Percentiles rank a stretch among this genome's conserved stretches.
phyloP scores from a whole-genome alignment of 53 echinoderm and acorn worm genomes.

The Echinometra lucunter region DNA sequence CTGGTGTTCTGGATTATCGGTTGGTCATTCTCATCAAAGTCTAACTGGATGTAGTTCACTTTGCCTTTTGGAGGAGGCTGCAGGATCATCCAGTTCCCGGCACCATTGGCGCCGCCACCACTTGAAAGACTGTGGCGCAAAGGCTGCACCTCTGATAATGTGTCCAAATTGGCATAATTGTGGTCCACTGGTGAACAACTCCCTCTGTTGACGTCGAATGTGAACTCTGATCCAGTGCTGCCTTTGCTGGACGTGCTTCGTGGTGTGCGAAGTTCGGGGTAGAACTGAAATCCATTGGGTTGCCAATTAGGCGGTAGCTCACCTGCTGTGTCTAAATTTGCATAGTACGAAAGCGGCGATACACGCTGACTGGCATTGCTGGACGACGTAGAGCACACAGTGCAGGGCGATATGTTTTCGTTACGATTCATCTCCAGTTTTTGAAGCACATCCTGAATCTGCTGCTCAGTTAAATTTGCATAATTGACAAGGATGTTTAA shows the following conservation, averaged over 20 bases:
- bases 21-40: slow-evolving; percentile 79
- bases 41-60: slow-evolving; percentile 94
- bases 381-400: slow-evolving; percentile 52
- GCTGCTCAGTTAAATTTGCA: slow-evolving; percentile 57
- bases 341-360: slow-evolving; percentile 83
- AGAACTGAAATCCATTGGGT: slow-evolving; percentile 75
- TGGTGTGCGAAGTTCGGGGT: slow-evolving; percentile 80
- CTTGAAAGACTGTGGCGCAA: slow-evolving; percentile 52
- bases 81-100: slow-evolving; percentile 74
- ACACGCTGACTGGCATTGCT: slow-evolving; percentile 53
- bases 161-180: slow-evolving; percentile 89
- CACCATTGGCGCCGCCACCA: slow-evolving; percentile 7
- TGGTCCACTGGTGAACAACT: slow-evolving; percentile 87
- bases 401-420: slow-evolving; percentile 64
- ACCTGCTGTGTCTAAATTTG: slow-evolving; percentile 93
- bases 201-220: slow-evolving; percentile 77
- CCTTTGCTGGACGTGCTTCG: slow-evolving; percentile 84
- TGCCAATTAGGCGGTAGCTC: slow-evolving; percentile 80
- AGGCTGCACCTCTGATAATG: slow-evolving; percentile 72
- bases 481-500: slow-evolving; percentile 50
- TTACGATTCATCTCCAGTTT: slow-evolving; percentile 41
- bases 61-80: slow-evolving; percentile 92
- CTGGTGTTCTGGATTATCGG: slow-evolving; percentile 44
- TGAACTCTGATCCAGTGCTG: slow-evolving; percentile 83
- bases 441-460: slow-evolving; percentile 53